Base-by-base conservation (phyloP, 2,888 invertebrate genomes). In the Acrobasis repandana region DNA sequence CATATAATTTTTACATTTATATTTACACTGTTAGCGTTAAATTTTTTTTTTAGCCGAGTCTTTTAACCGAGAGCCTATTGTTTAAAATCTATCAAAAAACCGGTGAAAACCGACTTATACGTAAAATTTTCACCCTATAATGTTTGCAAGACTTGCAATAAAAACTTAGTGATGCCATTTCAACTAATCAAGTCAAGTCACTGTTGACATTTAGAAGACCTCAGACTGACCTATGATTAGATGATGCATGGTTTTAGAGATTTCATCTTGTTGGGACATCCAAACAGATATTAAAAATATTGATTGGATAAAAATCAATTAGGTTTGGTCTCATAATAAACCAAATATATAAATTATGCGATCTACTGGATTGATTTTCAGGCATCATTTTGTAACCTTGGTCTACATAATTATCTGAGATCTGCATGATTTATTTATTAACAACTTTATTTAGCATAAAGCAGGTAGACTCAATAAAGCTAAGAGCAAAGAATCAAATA, bases 351-450 rank as follows among this genome's bases (percentile, higher is more conserved):
- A 2, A 14, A 43, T 43, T 3, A 11, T 43, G 14, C 1, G 43
- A 14, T n/a, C 11, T n/a, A n/a, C n/a, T n/a, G n/a, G 43, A n/a
- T 28, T 1, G n/a, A 43, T 43, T 4, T 43, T 11, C 43, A 43
- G 10, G 11, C 11, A 36, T 54, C 47, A 15, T 38, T 54, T 59
- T 54, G 60, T 58, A 47, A 61, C 57, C 61, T 28, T 28, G 28
- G 28, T 28, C 28, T 28, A 28, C 28, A 20, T 28, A 28, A 28
- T 28, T 28, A 2, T 4, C 4, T 20, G 20, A 20, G 20, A 4
- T 20, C 20, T 20, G 20, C 20, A 20, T 20, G 4, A 20, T 20
- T 20, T 20, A 20, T 20, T 20, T 20, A 20, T 20, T 20, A 3
- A 3, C 20, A 20, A 20, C 20, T 20, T 20, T 20, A 20, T 20